Conservation (phyloP, 2,113 vertebrate genomes). For the Campylorhamphus procurvoides region DNA sequence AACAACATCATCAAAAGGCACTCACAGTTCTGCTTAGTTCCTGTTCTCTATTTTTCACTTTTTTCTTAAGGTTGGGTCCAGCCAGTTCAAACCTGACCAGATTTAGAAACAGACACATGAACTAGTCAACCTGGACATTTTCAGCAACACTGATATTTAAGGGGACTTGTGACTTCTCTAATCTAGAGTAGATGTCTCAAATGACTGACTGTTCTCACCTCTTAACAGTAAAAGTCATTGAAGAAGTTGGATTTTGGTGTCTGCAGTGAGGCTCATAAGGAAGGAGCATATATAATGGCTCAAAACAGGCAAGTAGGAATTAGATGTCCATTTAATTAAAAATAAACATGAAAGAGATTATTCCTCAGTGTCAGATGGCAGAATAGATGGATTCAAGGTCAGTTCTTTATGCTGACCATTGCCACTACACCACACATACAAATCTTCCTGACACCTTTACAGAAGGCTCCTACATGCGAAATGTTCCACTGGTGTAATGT, state of each 20-base stretch:
- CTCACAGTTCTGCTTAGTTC: neutral
- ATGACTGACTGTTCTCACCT: neutral
- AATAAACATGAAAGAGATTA: neutral
- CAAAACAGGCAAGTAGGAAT: neutral
- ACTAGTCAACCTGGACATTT: neutral
- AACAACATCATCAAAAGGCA: neutral
- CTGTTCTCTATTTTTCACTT: neutral
- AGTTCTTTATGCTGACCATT: neutral
- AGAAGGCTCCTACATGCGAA: neutral
- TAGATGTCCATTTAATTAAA: neutral
- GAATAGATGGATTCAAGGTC: neutral
- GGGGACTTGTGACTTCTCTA: neutral
- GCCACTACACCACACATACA: neutral
- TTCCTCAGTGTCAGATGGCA: neutral
- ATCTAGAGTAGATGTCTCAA: neutral
- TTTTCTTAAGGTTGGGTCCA: neutral
- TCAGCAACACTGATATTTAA: neutral
- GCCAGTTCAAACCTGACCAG: neutral
- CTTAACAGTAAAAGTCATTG: neutral
- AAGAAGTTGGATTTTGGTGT: neutral
- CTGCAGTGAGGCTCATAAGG: neutral
- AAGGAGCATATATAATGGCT: neutral
- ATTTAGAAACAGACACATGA: neutral
- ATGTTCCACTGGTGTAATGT: neutral
- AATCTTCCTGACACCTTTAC: neutral